These are phyloP conservation scores for Pomacea canaliculata DNA, from an alignment of 2,888 invertebrate genomes.

Conservation along the genomic window DNA sequence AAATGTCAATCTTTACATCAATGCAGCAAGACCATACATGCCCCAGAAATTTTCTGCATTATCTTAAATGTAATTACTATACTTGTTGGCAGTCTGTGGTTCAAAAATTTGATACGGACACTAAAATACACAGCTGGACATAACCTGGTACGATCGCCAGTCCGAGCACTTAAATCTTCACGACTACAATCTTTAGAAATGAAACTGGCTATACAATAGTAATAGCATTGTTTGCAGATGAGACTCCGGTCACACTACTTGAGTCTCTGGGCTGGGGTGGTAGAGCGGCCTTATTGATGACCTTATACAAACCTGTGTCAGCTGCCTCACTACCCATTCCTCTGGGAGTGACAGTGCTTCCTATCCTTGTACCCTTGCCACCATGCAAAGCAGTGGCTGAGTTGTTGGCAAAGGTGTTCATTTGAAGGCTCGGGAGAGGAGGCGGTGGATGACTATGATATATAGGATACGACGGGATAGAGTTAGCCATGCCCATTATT, in stretches of 20 bases:
- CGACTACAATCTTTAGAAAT: too few species aligned
- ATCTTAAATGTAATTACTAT: too few species aligned
- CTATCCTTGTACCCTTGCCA: background rate
- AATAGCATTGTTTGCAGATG: constrained; percentile 54
- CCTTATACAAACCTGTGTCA: constrained; percentile 37
- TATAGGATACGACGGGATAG: constrained; percentile 54
- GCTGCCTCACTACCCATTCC: constrained; percentile 30
- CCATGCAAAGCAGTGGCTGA: constrained; percentile 1
- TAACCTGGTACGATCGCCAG: too few species aligned
- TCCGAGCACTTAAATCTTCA: too few species aligned
- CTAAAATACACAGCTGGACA: too few species aligned
- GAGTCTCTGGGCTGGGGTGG: background rate
- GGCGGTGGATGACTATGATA: constrained; percentile 36
- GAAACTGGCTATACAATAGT: constrained; percentile 49
- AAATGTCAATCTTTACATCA: too few species aligned
- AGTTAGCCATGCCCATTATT: constrained; percentile 51
- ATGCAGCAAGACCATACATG: too few species aligned
- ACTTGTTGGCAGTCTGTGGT: too few species aligned
- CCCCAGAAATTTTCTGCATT: too few species aligned
- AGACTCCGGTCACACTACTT: constrained; percentile 11
- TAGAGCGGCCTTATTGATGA: constrained; percentile 36
- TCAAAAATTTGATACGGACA: too few species aligned
- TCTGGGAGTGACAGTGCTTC: background rate
- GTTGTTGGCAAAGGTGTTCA: constrained; percentile 34
- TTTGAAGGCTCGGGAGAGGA: constrained; percentile 25